Conservation (phyloP, 2,113 vertebrate genomes). For the Dasyprocta punctata region DNA sequence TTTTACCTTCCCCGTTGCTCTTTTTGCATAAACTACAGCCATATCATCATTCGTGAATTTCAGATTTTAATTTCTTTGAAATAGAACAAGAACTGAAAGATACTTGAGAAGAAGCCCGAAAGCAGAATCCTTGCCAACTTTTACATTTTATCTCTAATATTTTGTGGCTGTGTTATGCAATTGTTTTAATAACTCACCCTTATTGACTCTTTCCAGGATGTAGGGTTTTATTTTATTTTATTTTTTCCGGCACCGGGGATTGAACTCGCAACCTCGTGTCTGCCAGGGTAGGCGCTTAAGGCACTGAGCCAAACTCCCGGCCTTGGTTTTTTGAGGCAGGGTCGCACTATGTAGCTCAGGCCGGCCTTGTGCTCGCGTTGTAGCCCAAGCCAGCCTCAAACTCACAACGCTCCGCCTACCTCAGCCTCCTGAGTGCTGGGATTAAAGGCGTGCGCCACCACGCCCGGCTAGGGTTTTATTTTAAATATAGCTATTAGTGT, state of each 20-base stretch:
- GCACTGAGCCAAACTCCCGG: too few relatives aligned
- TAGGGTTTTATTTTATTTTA: not conserved
- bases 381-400: too few relatives aligned
- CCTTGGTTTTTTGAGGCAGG: too few relatives aligned
- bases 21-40: not conserved
- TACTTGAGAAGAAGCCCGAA: not conserved
- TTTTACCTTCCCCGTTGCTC: not conserved
- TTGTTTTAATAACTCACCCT: not conserved
- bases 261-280: too few relatives aligned
- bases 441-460: too few relatives aligned
- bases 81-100: not conserved
- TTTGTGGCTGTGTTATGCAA: not conserved
- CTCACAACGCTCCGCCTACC: too few relatives aligned
- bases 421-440: too few relatives aligned
- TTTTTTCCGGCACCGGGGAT: too few relatives aligned
- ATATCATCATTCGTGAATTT: not conserved
- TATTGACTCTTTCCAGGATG: not conserved
- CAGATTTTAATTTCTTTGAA: slow-evolving; percentile 6
- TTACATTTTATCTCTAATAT: not conserved
- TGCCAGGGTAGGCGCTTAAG: too few relatives aligned
- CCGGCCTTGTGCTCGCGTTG: too few relatives aligned
- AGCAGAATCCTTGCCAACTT: not conserved
- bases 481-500: not conserved
- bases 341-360: too few relatives aligned
- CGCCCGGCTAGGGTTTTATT: not conserved